These are phyloP conservation scores for Rostratula benghalensis DNA, from an alignment of 2,113 vertebrate genomes.

Conservation along the genomic window DNA sequence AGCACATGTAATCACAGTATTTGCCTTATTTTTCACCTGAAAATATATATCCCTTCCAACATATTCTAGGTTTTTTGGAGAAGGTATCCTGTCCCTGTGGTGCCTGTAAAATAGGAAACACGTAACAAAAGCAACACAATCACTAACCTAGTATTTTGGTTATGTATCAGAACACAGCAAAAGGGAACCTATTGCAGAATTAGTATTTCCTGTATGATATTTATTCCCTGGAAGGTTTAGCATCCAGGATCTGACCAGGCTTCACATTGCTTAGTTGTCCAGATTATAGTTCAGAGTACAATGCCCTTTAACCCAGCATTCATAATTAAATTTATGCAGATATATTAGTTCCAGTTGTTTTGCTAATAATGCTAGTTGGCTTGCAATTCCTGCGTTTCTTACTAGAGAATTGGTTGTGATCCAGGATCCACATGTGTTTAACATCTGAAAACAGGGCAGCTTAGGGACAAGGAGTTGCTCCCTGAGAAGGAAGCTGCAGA, in stretches of 20 bases:
- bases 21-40: neutral
- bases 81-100: neutral
- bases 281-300: neutral
- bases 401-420: neutral
- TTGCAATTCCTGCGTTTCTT: neutral
- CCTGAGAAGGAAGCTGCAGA: neutral
- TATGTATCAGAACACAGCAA: neutral
- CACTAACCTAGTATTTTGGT: neutral
- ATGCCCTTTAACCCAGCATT: neutral
- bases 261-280: neutral
- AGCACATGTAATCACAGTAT: rapidly evolving
- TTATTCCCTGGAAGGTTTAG: neutral
- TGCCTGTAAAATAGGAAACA: neutral
- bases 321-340: neutral
- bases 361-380: neutral
- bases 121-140: neutral
- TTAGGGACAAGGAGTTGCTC: neutral
- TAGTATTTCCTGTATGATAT: neutral
- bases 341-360: neutral
- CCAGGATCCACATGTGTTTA: neutral
- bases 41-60: neutral
- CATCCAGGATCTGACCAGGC: neutral
- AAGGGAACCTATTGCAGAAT: neutral
- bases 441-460: neutral
- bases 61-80: neutral